Conservation (phyloP, 2,888 invertebrate species). For the Ophion costatus region DNA sequence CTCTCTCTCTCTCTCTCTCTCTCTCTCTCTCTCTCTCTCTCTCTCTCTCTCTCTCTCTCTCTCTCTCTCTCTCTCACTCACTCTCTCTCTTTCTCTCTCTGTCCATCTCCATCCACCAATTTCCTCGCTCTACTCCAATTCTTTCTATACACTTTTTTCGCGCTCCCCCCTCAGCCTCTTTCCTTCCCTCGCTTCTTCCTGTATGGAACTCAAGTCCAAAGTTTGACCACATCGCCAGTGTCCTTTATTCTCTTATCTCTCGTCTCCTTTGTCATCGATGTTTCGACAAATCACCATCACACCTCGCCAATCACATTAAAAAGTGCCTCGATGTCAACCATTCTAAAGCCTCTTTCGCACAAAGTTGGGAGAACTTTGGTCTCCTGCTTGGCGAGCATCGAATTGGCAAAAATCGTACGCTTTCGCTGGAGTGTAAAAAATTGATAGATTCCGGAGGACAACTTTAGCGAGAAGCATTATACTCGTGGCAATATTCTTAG, state of each 20-base stretch:
- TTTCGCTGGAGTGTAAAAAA: too few species aligned
- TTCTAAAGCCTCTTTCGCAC: background rate
- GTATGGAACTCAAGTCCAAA: slow-evolving; percentile 51
- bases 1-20: background rate
- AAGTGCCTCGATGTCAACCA: background rate
- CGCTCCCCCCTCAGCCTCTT: background rate
- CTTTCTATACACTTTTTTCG: too few species aligned
- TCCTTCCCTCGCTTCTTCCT: background rate
- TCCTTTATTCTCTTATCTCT: slow-evolving; percentile 54
- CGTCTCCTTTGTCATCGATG: slow-evolving; percentile 23
- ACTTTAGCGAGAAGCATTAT: too few species aligned
- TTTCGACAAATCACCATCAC: slow-evolving; percentile 53
- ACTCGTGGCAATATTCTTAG: too few species aligned
- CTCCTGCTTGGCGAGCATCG: too few species aligned
- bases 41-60: slow-evolving; percentile 2
- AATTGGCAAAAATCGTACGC: too few species aligned
- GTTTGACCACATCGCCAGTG: slow-evolving; percentile 43
- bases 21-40: too few species aligned
- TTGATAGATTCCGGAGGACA: too few species aligned
- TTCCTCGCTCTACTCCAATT: too few species aligned
- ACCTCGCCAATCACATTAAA: slow-evolving; percentile 42
- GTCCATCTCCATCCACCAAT: background rate
- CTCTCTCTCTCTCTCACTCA: slow-evolving; percentile 22
- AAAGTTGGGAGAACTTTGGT: background rate
- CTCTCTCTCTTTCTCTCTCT: slow-evolving; percentile 19